These are phyloP conservation scores for Liodrosophila aerea DNA, from an alignment of 2,888 invertebrate genomes.

Conservation along the genomic window DNA sequence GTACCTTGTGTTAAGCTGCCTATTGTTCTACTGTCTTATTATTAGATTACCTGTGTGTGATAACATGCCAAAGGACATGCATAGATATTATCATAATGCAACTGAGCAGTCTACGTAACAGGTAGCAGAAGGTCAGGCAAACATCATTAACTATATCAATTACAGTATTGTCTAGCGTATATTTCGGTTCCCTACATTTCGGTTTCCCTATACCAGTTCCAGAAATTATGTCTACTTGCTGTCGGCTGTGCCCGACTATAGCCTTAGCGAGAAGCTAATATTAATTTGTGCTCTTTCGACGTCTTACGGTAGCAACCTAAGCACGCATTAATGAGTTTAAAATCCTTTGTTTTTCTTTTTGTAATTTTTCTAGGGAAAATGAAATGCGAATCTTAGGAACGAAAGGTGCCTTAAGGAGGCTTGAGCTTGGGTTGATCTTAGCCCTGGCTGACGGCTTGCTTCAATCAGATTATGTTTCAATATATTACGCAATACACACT, in stretches of 20 bases:
- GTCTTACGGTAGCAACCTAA: conserved; percentile 17
- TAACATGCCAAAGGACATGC: no score
- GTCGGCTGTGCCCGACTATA: not conserved
- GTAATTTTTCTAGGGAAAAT: conserved; percentile 3
- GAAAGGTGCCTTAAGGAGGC: not conserved
- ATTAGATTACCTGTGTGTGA: conserved; percentile 4
- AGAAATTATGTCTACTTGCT: no score
- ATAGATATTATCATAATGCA: no score
- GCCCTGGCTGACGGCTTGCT: conserved; percentile 15
- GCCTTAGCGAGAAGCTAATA: not conserved
- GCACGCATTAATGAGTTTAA: conserved; percentile 60
- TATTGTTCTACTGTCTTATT: conserved; percentile 35
- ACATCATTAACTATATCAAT: no score
- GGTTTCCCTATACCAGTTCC: no score
- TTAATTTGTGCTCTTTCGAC: conserved; percentile 7
- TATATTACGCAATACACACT: conserved; percentile 38
- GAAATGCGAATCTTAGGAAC: conserved; percentile 6
- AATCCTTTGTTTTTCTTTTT: conserved; percentile 30
- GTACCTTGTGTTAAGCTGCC: conserved; percentile 9
- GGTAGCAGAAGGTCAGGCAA: no score
- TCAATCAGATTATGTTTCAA: conserved; percentile 59
- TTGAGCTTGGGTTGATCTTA: conserved; percentile 2
- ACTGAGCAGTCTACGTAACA: no score
- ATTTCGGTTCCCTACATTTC: no score
- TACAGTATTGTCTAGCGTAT: no score